Base-by-base conservation (phyloP, 23 tunicate species). In the Halocynthia roretzi region DNA sequence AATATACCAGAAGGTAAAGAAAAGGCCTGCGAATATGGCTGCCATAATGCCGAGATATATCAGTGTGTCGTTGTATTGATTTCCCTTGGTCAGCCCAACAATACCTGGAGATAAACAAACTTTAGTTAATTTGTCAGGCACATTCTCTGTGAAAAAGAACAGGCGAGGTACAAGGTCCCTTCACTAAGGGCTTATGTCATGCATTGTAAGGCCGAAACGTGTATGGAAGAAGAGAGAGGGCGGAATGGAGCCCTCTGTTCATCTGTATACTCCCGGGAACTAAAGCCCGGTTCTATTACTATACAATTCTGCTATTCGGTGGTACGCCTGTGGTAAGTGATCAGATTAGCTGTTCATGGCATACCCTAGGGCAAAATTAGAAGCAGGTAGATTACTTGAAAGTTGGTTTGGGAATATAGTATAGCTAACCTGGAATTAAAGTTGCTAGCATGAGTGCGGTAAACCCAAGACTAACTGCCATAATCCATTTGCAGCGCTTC, bases 401-500 rank as follows among this genome's bases (percentile, higher is more conserved):
- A 31, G 44, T 31, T 1, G 44, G 44, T 20, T 15, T 67, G 21
- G 21, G 4, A 17, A 20, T 15, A 52, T 17, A 51, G 11, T 40
- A 9, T 52, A 54, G 0, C 67, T 53, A 31, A 87, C 93, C 93
- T 77, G 93, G 93, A 70, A 87, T 87, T 10, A 82, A 52, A 49
- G 72, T 70, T 4, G 70, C 93, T 44, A 87, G 44, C 23, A 81
- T 82, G 76, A 87, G 58, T 20, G 50, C 80, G 5, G 82, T 71
- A 71, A 82, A 82, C 14, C 76, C 86, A 6, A 54, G 52, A 10
- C 80, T 61, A 6, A 87, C 76, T 0, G 82, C 70, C 6, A 81
- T 76, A 75, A 87, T 87, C 93, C 93, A 87, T 71, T 52, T 82
- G 60, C 93, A 87, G 7, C 93, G 66, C 7, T 77, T 77, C 48